phyloP scores from a whole-genome alignment of 2,888 invertebrate species.

The Melanophora roralis region DNA sequence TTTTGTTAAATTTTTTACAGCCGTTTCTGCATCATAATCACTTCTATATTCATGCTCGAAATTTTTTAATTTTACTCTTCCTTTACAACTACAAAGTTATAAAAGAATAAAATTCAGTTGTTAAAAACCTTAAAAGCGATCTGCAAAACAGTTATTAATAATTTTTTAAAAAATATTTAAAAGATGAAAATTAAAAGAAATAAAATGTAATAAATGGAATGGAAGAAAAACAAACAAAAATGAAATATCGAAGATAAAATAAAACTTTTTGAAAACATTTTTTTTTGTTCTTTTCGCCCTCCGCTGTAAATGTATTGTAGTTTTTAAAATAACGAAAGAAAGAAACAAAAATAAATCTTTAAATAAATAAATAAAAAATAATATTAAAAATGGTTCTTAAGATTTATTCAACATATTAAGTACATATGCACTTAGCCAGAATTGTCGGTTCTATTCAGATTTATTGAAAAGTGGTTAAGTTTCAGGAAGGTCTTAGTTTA shows the following conservation, averaged over 20 bases:
- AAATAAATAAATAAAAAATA: slow-evolving; percentile 52
- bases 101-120: slow-evolving; percentile 13
- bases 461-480: no score
- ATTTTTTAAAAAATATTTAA: not conserved
- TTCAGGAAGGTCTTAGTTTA: no score
- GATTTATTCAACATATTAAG: no score
- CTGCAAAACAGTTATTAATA: slow-evolving; percentile 15
- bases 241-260: slow-evolving; percentile 30
- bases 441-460: no score
- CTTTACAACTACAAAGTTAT: no score
- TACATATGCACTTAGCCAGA: no score
- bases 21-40: no score
- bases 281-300: slow-evolving; percentile 77
- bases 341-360: slow-evolving; percentile 69
- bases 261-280: slow-evolving; percentile 65
- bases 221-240: slow-evolving; percentile 12
- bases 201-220: slow-evolving; percentile 60
- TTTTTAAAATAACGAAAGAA: slow-evolving; percentile 76
- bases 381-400: not conserved
- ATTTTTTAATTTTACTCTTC: no score
- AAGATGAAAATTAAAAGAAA: slow-evolving; percentile 58
- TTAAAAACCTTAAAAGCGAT: slow-evolving; percentile 8
- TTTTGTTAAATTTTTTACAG: no score
- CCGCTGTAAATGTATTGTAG: slow-evolving; percentile 78
- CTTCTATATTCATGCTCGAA: no score